phyloP scores from a whole-genome alignment of 2,888 invertebrate genomes.

The Lymantria monacha region DNA sequence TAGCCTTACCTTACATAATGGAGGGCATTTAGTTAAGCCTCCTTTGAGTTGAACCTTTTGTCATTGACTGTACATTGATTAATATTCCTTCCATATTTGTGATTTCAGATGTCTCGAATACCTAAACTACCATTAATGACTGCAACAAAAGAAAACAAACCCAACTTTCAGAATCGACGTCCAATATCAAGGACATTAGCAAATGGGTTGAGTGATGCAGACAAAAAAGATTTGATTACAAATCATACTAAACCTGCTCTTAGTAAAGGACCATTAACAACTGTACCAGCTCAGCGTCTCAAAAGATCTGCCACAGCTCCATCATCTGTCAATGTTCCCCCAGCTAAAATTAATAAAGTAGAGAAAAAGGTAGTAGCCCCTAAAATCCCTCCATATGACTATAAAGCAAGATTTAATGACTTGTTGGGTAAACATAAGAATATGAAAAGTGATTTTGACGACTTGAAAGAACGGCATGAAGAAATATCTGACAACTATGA shows the following conservation, averaged over 20 bases:
- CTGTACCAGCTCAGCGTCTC: slow-evolving; percentile 52
- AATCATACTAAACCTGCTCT: slow-evolving; percentile 65
- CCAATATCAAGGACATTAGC: slow-evolving; percentile 51
- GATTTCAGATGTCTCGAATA: slow-evolving; percentile 73
- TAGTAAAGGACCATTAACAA: slow-evolving; percentile 36
- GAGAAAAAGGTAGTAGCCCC: slow-evolving; percentile 73
- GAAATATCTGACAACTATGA: slow-evolving; percentile 79
- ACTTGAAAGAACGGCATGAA: slow-evolving; percentile 76
- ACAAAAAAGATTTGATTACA: slow-evolving; percentile 62
- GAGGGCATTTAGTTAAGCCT: too few species aligned
- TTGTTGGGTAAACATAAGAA: slow-evolving; percentile 82
- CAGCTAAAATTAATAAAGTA: slow-evolving; percentile 57
- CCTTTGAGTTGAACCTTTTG: too few species aligned
- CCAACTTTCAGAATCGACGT: slow-evolving; percentile 50
- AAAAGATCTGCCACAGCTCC: slow-evolving; percentile 67
- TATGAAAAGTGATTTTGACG: slow-evolving; percentile 77
- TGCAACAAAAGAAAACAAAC: slow-evolving; percentile 64
- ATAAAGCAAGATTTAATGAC: slow-evolving; percentile 84
- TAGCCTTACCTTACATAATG: too few species aligned
- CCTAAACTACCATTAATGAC: slow-evolving; percentile 64
- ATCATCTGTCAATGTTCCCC: slow-evolving; percentile 43
- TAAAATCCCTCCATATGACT: slow-evolving; percentile 84
- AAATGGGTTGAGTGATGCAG: slow-evolving; percentile 64
- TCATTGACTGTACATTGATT: too few species aligned
- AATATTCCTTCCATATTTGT: background rate